These are phyloP conservation scores for Brachynemurus nebulosus DNA, from an alignment of 2,888 invertebrate genomes.

Conservation along the genomic window DNA sequence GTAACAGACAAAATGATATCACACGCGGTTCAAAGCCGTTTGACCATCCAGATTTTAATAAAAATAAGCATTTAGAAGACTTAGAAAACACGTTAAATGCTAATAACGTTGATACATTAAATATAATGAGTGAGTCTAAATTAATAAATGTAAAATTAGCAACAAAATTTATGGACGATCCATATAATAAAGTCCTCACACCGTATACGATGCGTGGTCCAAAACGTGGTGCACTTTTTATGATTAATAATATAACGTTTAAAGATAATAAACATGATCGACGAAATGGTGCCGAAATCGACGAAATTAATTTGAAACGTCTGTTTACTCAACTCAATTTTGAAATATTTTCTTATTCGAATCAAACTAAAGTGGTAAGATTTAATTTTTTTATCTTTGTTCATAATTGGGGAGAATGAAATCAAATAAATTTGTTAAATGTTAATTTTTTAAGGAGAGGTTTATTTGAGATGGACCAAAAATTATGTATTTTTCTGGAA, in stretches of 20 bases:
- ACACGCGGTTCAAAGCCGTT: neutral
- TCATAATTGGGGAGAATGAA: too few relatives aligned
- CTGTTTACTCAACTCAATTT: neutral
- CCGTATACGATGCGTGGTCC: neutral
- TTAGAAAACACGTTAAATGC: neutral
- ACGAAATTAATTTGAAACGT: neutral
- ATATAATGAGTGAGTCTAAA: neutral
- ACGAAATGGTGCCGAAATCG: neutral
- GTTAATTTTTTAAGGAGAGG: too few relatives aligned
- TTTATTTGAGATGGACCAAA: too few relatives aligned
- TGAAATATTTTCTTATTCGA: conserved; percentile 32
- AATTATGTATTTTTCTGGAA: too few relatives aligned
- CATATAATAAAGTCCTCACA: neutral
- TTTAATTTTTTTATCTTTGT: too few relatives aligned
- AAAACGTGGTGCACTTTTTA: neutral
- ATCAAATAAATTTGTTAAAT: too few relatives aligned
- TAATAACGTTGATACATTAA: neutral
- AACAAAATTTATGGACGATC: neutral
- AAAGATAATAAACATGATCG: neutral
- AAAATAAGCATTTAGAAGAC: neutral
- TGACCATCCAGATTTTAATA: neutral
- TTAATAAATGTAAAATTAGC: neutral
- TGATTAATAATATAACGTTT: neutral
- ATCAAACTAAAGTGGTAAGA: too few relatives aligned
- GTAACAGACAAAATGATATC: too few relatives aligned